Evolutionary conservation across 1,140 invertebrate species (phyloP), one percentile per base, ranked within the genome.

Genomic region (Brachionus paranguensis): DNA sequence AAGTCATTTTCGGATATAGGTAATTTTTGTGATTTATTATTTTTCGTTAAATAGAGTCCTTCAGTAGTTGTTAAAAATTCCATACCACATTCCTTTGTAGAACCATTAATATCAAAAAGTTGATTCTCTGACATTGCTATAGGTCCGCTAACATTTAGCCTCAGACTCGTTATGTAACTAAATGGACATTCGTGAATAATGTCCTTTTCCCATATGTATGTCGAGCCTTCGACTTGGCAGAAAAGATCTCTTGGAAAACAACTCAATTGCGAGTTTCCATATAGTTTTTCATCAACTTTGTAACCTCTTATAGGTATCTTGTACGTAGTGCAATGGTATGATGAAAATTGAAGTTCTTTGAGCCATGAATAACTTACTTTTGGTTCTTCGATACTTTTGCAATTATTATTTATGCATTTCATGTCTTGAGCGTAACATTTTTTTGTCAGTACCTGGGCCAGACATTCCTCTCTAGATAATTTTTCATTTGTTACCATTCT

Each of bases 161-260:
- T 41, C 41, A 24, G 3, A 17, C 37, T 45, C 33, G 33, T 3
- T 43, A 74, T 2, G 17, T 43, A 74, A 0, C 41, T 74, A 43
- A 74, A 74, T 41, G 70, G 70, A 45, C 70, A 74, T 4, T 74
- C 70, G 41, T 74, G 70, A 45, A 74, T 74, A 17, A 74, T 74
- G 5, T 74, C 37, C 20, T 24, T 43, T 74, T 45, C 17, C 70
- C 37, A 74, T 27, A 74, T 74, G 17, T 74, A 45, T 43, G 10
- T 74, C 41, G 70, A 47, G 7, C 37, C 37, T 41, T 41, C 70
- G 17, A 24, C 37, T 10, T 17, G n/a, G 41, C 70, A 74, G 41
- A 43, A 74, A 43, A 74, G 20, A 10, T 74, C 70, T 43, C 17
- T 74, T 20, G 70, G 33, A 2, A 45, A 20, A 45, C 70, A 74